Evolutionary conservation across 2,888 invertebrate species (phyloP).

Genomic region (Eilema depressum): DNA sequence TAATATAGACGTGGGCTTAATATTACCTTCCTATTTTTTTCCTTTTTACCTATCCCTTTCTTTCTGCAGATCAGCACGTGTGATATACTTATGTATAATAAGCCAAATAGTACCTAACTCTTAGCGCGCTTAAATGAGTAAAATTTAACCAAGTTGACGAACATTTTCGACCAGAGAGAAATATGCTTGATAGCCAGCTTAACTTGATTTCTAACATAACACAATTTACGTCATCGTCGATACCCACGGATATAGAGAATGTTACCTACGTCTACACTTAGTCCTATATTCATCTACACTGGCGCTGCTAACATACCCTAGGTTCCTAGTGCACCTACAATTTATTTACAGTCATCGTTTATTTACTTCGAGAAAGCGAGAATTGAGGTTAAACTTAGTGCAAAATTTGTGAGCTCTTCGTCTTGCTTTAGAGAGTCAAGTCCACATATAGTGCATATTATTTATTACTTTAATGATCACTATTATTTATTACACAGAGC

Average conservation of each 20-base stretch:
- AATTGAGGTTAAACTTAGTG: constrained; percentile 11
- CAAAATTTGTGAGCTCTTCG: constrained; percentile 17
- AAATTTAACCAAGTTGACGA: not conserved
- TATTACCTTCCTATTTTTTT: too few relatives aligned
- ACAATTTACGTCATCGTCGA: not conserved
- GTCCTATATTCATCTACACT: not conserved
- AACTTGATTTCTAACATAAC: not conserved
- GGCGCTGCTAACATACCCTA: not conserved
- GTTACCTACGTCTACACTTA: not conserved
- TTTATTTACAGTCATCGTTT: constrained; percentile 15
- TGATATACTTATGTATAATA: too few relatives aligned
- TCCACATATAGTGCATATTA: not conserved
- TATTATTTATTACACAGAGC: not conserved
- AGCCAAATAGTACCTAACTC: too few relatives aligned
- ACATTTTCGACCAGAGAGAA: not conserved
- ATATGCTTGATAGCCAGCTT: not conserved
- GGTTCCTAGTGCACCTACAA: not conserved
- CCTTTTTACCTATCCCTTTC: too few relatives aligned
- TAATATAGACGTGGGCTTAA: too few relatives aligned
- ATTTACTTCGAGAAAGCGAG: constrained; percentile 10
- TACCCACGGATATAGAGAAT: not conserved
- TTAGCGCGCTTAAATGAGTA: not conserved
- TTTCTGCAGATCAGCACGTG: too few relatives aligned
- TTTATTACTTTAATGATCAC: not conserved
- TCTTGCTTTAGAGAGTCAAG: not conserved